Base-by-base conservation (phyloP, 2,797 vertebrate species). In the Phataginus tetradactyla region DNA sequence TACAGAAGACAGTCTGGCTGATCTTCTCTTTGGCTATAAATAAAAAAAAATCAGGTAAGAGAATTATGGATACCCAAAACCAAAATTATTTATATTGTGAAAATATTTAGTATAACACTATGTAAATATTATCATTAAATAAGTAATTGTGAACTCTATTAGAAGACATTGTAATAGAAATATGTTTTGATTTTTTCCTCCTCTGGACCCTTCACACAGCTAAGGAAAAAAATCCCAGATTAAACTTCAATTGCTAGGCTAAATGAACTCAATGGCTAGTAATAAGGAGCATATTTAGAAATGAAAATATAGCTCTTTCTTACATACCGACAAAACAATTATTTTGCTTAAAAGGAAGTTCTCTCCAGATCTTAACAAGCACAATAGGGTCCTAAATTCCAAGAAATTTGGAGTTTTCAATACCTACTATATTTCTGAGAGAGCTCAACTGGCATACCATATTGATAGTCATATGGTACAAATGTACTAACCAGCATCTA, bases 1-100 rank as follows among this genome's bases (percentile, higher is more conserved):
- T 99, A 99, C 99, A 98, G 99, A 99, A 21, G 99, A 99, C 99
- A 99, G 98, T 98, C 99, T 99, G 87, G 99, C 99, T 53, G 99
- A 99, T 99, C 99, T 99, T 99, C 99, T 99, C 98, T 99, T 98
- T 98, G 99, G 99, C 99, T 99, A 98, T 55, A 57, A 97, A 96
- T 91, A 81, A 88, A 98, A 97, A 98, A 98, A 86, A 97, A 89
- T 96, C 71, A 98, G 42, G 94, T 87, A 57, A 90, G 83, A 89
- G 61, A 86, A 86, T 71, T 79, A 96, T 69, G 1, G 55, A 59
- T 57, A 83, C 0, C 72, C 0, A 64, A 72, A 89, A 42, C 51
- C 78, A 93, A 27, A 92, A 57, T 86, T 83, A 84, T 94, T 92
- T 95, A 94, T 93, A 87, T 55, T 91, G 10, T 89, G 34, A 96